Evolutionary conservation across 23 tunicate genomes (phyloP), one percentile per base, ranked within the genome.

Genomic region (Trididemnum miniatum): DNA sequence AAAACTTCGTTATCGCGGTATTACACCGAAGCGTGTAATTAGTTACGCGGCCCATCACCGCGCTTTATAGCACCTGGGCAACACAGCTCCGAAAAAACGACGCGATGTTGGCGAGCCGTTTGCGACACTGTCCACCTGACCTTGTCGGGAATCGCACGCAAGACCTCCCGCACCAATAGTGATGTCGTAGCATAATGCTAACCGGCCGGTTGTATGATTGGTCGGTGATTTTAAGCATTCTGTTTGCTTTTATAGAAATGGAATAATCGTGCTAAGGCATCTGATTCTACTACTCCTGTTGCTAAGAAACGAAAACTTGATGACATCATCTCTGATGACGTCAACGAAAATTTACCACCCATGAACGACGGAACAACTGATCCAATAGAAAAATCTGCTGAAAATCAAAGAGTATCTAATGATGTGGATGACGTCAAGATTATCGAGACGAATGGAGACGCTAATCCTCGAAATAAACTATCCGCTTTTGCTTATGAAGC

Each of bases 241-340:
- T n/a, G n/a, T n/a, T 44, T 44, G 33, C 31, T 12, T 60, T 80
- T 64, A 20, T 39, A 83, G 87, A 65, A 59, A 73, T 83, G 87
- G 87, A 83, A 83, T 50, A 81, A 72, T 5, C 81, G 71, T 20
- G 87, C 87, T 4, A 74, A 83, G 36, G 7, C 51, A 12, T 20
- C 1, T 22, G 24, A 22, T 23, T 24, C 73, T 31, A 52, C 67
- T 25, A 25, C 67, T 27, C 36, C 65, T 2, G 71, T 62, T 26
- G 80, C 87, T 7, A 34, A 30, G 33, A 59, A 59, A 34, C 71
- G 80, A 31, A 74, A 83, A 33, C 87, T 36, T 31, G 76, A 83
- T 28, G 59, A 31, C 62, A 44, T 15, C 12, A 24, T 20, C 29
- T 3, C 12, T 9, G 44, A 83, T 20, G 87, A 83, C 87, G 87